phyloP scores from a whole-genome alignment of 2,888 invertebrate genomes.

The Acanthosepion lycidas region DNA sequence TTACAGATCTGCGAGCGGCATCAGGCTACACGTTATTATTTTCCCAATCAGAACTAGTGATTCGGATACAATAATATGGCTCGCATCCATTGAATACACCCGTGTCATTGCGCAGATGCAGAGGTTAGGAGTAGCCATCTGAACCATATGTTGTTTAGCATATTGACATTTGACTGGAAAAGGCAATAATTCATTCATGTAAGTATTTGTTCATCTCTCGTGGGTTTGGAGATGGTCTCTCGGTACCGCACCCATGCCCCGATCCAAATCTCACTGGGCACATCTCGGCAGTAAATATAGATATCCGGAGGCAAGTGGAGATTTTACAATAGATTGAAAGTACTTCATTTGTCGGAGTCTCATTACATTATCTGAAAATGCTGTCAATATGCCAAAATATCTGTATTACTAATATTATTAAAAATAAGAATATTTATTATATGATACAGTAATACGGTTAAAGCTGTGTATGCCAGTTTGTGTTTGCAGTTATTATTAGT shows the following conservation, averaged over 20 bases:
- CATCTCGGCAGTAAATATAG: background rate
- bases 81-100: background rate
- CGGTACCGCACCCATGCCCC: background rate
- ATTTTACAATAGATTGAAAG: background rate
- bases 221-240: background rate
- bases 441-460: too few relatives aligned
- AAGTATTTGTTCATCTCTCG: background rate
- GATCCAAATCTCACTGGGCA: background rate
- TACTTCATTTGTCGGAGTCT: background rate
- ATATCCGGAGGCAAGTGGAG: background rate
- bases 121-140: background rate
- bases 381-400: background rate
- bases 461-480: too few relatives aligned
- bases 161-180: background rate
- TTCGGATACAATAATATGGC: slow-evolving; percentile 5
- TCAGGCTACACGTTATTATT: background rate
- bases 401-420: background rate
- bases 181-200: background rate
- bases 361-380: background rate
- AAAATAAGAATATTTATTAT: background rate
- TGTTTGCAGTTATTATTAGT: too few relatives aligned
- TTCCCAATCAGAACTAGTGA: background rate
- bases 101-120: background rate
- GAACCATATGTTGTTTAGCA: slow-evolving; percentile 33
- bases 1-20: background rate